Base-by-base conservation (phyloP, 2,888 invertebrate genomes). In the Stegana nigrithorax region DNA sequence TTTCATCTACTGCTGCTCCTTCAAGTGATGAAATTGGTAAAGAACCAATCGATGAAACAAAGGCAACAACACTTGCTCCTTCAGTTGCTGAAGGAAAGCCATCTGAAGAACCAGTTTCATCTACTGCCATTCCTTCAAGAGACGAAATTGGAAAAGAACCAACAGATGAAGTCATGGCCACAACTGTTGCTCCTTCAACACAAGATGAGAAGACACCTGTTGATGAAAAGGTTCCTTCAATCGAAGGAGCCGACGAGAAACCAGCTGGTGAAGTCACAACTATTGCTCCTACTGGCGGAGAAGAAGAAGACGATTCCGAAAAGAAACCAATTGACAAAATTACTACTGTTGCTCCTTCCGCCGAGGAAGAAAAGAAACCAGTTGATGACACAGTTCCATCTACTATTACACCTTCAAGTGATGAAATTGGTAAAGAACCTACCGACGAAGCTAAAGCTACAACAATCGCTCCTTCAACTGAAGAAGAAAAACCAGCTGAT, bases 221-320 rank as follows among this genome's bases (percentile, higher is more conserved):
- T 17, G 66, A 60, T 12, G 67, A 59, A 17, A 59, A 44, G 2
- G 23, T 21, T 36, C 29, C 55, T 36, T 23, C 68, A 51, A 36
- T 57, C 27, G 59, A 59, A 10, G 56, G 59, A 19, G 25, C 44
- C 7, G 44, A 42, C 12, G 21, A 25, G 5, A 19, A 66, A 7
- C 25, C 67, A 14, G 53, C 36, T n/a, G 55, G 66, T 19, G 65
- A 56, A 4, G 19, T 60, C 7, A 58, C 66, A 5, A 70, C 76
- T 32, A 26, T 45, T 44, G 14, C 59, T 26, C 64, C 72, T 55
- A 42, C 67, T 14, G 50, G 67, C 2, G 62, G 57, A 45, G 60
- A 66, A 42, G 57, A 63, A 7, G n/a, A n/a, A n/a, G n/a, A n/a
- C n/a, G n/a, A n/a, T n/a, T n/a, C n/a, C 8, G 63, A 25, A 26